Percentiles rank a stretch among this genome's conserved stretches.
Evolutionary conservation across 1,140 invertebrate species (phyloP).

Genomic region (Zaprionus taronus): DNA sequence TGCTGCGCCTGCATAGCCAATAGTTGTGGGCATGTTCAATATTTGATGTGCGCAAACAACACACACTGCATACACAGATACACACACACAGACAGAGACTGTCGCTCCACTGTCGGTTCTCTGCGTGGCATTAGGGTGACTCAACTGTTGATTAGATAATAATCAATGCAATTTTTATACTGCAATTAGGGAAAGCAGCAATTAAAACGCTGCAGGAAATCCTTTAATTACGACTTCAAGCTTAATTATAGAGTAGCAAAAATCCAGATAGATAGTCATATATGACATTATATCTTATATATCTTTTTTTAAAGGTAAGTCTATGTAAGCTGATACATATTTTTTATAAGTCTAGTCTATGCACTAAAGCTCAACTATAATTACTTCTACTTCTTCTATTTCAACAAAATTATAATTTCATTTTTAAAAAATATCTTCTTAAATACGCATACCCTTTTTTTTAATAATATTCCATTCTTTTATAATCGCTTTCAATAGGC

Average conservation of each 20-base stretch:
- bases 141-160: constrained; percentile 36
- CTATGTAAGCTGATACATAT: no score
- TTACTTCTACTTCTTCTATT: neutral
- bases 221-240: constrained; percentile 12
- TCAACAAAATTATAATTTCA: neutral
- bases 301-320: no score
- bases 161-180: constrained; percentile 16
- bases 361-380: neutral
- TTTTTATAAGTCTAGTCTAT: neutral
- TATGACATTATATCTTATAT: neutral
- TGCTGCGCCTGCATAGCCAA: constrained; percentile 49
- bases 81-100: neutral
- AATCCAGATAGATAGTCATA: no score
- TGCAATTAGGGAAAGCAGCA: constrained; percentile 26
- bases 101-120: constrained; percentile 21
- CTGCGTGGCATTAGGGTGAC: constrained; percentile 51
- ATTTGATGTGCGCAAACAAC: constrained; percentile 61
- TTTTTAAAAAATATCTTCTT: neutral
- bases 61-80: neutral
- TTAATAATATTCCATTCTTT: neutral
- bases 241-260: neutral
- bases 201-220: constrained; percentile 26
- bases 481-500: neutral
- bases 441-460: neutral
- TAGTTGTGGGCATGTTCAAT: constrained; percentile 78